Evolutionary conservation across 2,888 invertebrate genomes (phyloP).

Genomic region (Eupithecia exiguata): DNA sequence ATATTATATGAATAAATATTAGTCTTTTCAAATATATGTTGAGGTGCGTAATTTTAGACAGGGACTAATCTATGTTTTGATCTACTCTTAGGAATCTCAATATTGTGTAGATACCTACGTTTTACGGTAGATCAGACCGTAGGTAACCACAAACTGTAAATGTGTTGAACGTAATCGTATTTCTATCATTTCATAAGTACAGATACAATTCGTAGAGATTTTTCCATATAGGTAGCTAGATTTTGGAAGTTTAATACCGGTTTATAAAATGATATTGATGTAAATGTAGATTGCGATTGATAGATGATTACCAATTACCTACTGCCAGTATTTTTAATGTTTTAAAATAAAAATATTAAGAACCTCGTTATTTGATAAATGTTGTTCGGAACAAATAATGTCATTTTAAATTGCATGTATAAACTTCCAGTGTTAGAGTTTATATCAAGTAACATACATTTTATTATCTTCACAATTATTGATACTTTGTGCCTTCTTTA

Average conservation of each 20-base stretch:
- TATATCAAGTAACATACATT: slow-evolving; percentile 10
- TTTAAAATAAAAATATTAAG: slow-evolving; percentile 28
- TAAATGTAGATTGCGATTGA: slow-evolving; percentile 26
- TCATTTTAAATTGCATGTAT: slow-evolving; percentile 8
- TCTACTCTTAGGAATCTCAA: slow-evolving; percentile 16
- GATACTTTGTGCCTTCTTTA: slow-evolving; percentile 69
- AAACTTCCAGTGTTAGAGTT: slow-evolving; percentile 8
- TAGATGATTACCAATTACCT: slow-evolving; percentile 35
- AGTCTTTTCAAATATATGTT: neutral
- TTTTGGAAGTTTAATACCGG: slow-evolving; percentile 19
- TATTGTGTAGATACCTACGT: neutral
- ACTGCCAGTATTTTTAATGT: slow-evolving; percentile 44
- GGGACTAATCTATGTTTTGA: neutral
- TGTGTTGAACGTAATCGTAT: slow-evolving; percentile 21
- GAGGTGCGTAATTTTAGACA: slow-evolving; percentile 2
- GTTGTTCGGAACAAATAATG: slow-evolving; percentile 5
- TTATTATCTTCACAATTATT: slow-evolving; percentile 42
- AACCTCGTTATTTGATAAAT: slow-evolving; percentile 5
- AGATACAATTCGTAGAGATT: slow-evolving; percentile 17
- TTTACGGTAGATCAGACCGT: slow-evolving; percentile 6
- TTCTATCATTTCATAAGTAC: slow-evolving; percentile 17
- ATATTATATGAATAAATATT: neutral
- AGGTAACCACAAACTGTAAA: slow-evolving; percentile 2
- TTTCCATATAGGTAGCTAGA: slow-evolving; percentile 17
- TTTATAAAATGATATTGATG: slow-evolving; percentile 25